phyloP scores from a whole-genome alignment of 2,888 invertebrate species.

The Chesias legatella region DNA sequence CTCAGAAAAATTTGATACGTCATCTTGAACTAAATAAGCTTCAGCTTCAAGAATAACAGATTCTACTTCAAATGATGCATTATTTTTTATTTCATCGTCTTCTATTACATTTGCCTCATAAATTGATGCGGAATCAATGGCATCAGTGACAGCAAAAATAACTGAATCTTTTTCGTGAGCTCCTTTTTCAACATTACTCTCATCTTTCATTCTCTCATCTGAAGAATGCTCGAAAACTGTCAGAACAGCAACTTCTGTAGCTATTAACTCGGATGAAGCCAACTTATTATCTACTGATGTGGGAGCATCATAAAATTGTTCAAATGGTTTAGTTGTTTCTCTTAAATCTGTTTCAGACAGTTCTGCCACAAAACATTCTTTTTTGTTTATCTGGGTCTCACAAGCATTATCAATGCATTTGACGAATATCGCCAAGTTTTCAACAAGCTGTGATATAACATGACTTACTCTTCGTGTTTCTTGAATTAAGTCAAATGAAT shows the following conservation, averaged over 20 bases:
- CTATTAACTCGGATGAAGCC: slow-evolving; percentile 2
- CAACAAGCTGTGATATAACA: slow-evolving; percentile 9
- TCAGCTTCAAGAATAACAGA: no score
- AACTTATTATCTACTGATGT: slow-evolving; percentile 10
- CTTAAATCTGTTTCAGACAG: slow-evolving; percentile 1
- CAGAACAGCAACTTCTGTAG: slow-evolving; percentile 7
- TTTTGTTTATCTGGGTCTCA: no score
- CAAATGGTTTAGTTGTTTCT: slow-evolving; percentile 6
- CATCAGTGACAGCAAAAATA: slow-evolving; percentile 1
- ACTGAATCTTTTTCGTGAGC: not conserved
- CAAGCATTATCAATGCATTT: slow-evolving; percentile 12
- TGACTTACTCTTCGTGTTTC: not conserved
- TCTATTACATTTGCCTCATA: no score
- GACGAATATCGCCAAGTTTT: slow-evolving; percentile 12
- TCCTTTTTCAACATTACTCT: not conserved
- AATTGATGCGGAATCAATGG: slow-evolving; percentile 1
- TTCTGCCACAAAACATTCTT: not conserved
- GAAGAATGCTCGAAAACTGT: slow-evolving; percentile 8
- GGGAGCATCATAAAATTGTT: slow-evolving; percentile 16
- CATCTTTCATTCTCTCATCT: no score
- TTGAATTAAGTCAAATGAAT: not conserved
- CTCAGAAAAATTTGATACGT: no score
- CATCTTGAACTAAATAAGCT: no score
- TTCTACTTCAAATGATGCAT: no score
- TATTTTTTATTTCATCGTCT: no score